Evolutionary conservation across 2,113 vertebrate genomes (phyloP).

Genomic region (Carollia perspicillata): DNA sequence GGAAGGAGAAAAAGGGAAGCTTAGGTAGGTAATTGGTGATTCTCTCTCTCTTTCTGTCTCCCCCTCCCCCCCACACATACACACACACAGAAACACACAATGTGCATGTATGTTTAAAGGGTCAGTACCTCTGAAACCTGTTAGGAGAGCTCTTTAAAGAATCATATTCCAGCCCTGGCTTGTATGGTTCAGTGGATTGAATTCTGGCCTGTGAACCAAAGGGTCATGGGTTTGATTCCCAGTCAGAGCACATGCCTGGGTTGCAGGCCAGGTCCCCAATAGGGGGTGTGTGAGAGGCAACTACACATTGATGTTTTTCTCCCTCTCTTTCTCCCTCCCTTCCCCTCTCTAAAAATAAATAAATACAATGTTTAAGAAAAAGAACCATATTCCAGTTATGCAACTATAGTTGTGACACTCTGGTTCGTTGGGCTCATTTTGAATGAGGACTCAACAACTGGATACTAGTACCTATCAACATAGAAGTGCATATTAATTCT

Average conservation of each 20-base stretch:
- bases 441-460: not conserved
- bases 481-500: conserved; percentile 27
- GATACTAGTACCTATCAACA: not conserved
- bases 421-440: not conserved
- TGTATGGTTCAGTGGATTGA: no score
- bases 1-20: not conserved
- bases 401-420: not conserved
- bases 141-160: not conserved
- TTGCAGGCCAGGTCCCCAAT: no score
- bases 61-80: accelerated
- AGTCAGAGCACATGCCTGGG: no score
- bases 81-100: not conserved
- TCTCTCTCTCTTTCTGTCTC: not conserved
- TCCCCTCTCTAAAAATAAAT: no score
- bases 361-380: not conserved
- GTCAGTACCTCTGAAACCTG: not conserved
- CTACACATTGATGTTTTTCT: no score
- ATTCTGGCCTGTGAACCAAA: no score
- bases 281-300: no score
- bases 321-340: no score
- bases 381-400: not conserved
- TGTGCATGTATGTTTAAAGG: accelerated
- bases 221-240: no score
- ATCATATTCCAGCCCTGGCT: not conserved
- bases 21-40: not conserved